Conservation (phyloP, 2,888 invertebrate species). For the Petrophora chlorosata region DNA sequence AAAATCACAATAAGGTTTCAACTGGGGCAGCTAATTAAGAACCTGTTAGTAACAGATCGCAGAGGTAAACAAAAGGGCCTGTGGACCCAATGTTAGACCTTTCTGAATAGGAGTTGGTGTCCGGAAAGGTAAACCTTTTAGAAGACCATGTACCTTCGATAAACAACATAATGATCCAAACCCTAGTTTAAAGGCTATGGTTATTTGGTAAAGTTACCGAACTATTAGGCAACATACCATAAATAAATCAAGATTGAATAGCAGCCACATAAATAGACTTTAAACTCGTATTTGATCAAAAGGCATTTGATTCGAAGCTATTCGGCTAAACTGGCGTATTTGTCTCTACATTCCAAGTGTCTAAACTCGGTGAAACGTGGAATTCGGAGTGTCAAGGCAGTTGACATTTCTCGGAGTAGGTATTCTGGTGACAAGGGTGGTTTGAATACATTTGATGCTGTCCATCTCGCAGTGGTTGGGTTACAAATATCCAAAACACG, state of each 20-base stretch:
- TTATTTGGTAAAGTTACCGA: too few relatives aligned
- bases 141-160: background rate
- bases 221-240: background rate
- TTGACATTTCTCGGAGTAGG: conserved; percentile 45
- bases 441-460: conserved; percentile 34
- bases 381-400: conserved; percentile 49
- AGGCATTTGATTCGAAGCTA: conserved; percentile 49
- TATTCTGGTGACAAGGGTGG: conserved; percentile 42
- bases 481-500: conserved; percentile 17
- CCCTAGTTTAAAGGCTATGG: too few relatives aligned
- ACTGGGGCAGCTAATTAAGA: conserved; percentile 8
- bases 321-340: conserved; percentile 47
- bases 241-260: background rate
- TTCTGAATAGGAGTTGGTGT: conserved; percentile 2
- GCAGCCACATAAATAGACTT: conserved; percentile 19
- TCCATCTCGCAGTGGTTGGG: conserved; percentile 25
- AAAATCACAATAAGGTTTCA: conserved; percentile 10
- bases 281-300: conserved; percentile 41
- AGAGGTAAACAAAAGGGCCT: conserved; percentile 1
- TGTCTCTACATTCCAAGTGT: conserved; percentile 49
- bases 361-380: conserved; percentile 48
- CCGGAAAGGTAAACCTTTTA: conserved; percentile 1
- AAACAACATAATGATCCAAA: conserved; percentile 1
- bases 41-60: conserved; percentile 3
- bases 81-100: background rate